phyloP scores from a whole-genome alignment of 2,113 vertebrate species.

The zebrafish (Danio rerio) region DNA sequence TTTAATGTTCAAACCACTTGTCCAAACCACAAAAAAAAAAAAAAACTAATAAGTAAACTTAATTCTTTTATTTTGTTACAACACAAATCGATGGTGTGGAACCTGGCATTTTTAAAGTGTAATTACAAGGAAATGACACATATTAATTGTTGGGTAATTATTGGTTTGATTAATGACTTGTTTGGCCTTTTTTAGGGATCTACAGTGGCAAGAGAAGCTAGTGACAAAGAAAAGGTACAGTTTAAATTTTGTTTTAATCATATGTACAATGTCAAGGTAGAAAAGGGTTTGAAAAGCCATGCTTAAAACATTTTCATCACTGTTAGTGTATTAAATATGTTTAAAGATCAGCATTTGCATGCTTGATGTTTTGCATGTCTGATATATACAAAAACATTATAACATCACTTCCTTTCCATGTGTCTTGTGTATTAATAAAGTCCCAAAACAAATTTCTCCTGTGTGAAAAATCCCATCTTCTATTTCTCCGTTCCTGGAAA shows the following conservation, averaged over 20 bases:
- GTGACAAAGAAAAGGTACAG: constrained; percentile 87
- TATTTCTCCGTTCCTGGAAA: background rate
- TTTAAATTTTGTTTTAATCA: background rate
- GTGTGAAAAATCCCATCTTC: constrained; percentile 7
- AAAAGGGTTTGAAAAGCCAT: background rate
- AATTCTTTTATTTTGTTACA: no score
- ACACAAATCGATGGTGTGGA: no score
- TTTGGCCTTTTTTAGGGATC: constrained; percentile 76
- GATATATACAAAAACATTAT: background rate
- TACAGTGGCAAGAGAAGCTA: constrained; percentile 87
- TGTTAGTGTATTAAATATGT: background rate
- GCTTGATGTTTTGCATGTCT: constrained; percentile 50
- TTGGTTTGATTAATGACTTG: background rate
- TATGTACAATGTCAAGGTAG: background rate
- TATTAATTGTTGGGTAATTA: background rate
- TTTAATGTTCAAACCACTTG: no score
- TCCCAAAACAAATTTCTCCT: constrained; percentile 2
- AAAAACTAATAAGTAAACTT: no score
- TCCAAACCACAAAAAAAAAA: no score
- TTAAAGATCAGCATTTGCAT: constrained; percentile 36
- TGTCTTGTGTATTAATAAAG: background rate
- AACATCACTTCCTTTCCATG: constrained; percentile 19
- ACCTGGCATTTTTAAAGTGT: no score
- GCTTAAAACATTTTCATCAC: background rate
- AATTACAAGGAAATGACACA: background rate